Percentiles rank a stretch among this genome's conserved stretches.
These are phyloP conservation scores for Apostichopus californicus DNA, from an alignment of 35 echinoderm and acorn worm species.

Conservation along the genomic window DNA sequence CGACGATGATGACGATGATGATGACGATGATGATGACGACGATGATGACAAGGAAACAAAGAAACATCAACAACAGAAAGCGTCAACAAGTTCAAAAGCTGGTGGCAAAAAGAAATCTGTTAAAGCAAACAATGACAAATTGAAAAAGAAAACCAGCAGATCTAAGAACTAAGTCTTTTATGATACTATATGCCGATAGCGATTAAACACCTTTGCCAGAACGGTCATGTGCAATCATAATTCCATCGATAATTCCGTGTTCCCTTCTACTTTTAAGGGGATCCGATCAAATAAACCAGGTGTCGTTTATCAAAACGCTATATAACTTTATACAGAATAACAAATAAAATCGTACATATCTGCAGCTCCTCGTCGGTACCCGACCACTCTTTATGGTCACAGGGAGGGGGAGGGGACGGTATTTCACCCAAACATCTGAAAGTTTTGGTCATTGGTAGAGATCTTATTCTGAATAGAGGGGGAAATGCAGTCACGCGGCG, in stretches of 20 bases:
- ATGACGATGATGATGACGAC: not conserved
- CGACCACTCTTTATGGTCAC: too few species aligned
- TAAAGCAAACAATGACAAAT: slow-evolving; percentile 3
- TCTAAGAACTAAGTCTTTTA: not conserved
- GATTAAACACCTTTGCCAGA: not conserved
- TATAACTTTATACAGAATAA: too few species aligned
- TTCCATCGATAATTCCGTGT: not conserved
- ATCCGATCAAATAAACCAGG: too few species aligned
- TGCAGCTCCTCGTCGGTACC: too few species aligned
- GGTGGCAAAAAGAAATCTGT: not conserved
- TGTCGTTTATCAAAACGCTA: too few species aligned
- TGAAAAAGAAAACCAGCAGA: not conserved
- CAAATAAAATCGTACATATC: too few species aligned
- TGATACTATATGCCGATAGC: not conserved
- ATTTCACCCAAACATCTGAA: too few species aligned
- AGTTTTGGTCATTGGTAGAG: too few species aligned
- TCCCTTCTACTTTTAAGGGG: not conserved
- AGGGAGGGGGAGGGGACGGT: too few species aligned
- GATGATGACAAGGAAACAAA: not conserved
- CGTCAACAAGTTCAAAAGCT: not conserved
- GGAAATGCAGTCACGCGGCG: too few species aligned
- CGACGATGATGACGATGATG: not conserved
- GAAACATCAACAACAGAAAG: not conserved
- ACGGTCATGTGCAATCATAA: not conserved
- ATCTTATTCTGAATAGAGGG: too few species aligned